A percentile compares a stretch with the other conserved stretches of the same genome.
Conservation (phyloP, 2,797 vertebrate genomes). For the Cynopterus sphinx region DNA sequence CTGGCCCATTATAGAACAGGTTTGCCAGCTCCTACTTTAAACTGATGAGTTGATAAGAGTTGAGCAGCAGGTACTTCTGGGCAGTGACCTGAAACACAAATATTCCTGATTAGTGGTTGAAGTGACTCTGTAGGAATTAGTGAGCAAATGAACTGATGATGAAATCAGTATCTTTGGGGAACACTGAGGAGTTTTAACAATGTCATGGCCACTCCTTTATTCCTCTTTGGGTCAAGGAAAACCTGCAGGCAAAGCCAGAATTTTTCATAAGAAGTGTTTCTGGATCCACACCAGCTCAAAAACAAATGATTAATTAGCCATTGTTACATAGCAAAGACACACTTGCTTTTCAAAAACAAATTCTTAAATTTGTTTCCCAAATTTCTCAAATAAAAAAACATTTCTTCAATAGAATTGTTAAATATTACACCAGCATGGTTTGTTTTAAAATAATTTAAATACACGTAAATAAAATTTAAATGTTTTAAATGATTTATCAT, state of each 20-base stretch:
- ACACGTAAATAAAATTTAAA: neutral
- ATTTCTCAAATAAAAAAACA: constrained; percentile 12
- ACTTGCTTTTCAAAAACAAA: neutral
- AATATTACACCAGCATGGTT: neutral
- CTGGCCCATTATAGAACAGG: neutral
- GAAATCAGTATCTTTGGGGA: neutral
- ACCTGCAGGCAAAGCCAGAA: neutral
- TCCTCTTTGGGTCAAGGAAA: neutral
- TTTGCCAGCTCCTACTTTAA: neutral
- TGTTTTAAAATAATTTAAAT: constrained; percentile 16
- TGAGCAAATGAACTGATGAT: neutral
- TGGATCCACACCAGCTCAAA: neutral
- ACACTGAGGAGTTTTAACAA: neutral
- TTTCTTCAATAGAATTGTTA: constrained; percentile 6
- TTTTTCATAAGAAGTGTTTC: constrained; percentile 23
- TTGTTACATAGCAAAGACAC: constrained; percentile 31
- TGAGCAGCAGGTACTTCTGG: neutral
- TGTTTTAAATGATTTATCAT: constrained; percentile 9
- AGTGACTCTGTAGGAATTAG: neutral
- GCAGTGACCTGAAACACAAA: constrained; percentile 10
- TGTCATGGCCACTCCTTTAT: neutral
- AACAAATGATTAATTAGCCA: neutral
- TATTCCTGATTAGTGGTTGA: neutral
- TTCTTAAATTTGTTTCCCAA: neutral
- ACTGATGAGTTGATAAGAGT: neutral